phyloP scores from a whole-genome alignment of 2,888 invertebrate species.

The Macropis europaea region DNA sequence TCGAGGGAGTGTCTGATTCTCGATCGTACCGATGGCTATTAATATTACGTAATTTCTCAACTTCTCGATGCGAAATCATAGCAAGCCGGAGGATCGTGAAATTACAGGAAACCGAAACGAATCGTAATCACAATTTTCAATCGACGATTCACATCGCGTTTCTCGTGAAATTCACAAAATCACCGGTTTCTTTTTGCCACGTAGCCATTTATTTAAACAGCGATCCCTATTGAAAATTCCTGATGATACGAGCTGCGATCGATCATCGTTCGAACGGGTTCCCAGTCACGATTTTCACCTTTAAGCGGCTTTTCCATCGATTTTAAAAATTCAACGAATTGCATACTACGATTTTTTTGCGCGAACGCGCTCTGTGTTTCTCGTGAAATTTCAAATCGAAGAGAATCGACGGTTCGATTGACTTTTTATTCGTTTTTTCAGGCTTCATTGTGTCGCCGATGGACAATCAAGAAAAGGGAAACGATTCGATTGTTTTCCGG shows the following conservation, averaged over 20 bases:
- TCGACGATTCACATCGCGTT: conserved; percentile 29
- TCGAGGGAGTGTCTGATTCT: neutral
- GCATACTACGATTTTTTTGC: too few species aligned
- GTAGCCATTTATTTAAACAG: conserved; percentile 1
- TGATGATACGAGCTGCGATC: conserved; percentile 2
- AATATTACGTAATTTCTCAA: neutral
- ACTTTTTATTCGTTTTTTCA: too few species aligned
- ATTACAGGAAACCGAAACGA: neutral
- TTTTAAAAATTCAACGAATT: too few species aligned
- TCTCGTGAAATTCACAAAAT: conserved; percentile 10
- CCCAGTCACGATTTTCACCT: conserved; percentile 17
- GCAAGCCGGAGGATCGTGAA: neutral
- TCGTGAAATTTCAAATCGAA: neutral
- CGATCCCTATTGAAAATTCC: conserved; percentile 6
- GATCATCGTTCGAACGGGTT: neutral
- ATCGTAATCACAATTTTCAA: conserved; percentile 29
- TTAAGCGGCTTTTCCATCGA: neutral
- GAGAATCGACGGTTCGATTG: neutral
- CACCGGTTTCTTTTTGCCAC: too few species aligned
- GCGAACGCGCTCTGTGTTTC: too few species aligned
- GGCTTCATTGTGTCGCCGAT: too few species aligned
- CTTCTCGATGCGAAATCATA: conserved; percentile 5
- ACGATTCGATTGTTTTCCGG: too few species aligned
- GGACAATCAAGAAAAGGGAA: too few species aligned
- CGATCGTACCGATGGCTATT: neutral